Evolutionary conservation across 2,888 invertebrate genomes (phyloP), one percentile per base, ranked within the genome.

Genomic region (Scaptomyza tumidula): DNA sequence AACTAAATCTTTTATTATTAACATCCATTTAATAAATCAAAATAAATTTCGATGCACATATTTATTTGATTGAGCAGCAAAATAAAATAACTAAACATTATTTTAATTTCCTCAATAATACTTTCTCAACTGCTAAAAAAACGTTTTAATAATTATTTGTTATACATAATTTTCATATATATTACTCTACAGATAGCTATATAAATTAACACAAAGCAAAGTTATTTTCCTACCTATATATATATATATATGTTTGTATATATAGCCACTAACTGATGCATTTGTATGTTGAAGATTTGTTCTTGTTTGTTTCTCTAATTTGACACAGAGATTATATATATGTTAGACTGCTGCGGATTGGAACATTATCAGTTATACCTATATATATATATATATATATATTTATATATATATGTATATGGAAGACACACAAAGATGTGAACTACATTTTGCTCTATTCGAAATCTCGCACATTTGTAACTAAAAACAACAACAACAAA

Each of bases 401-500:
- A 27, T 64, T 64, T 31, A 19, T 19, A 41, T 19, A 35, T 35
- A n/a, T n/a, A n/a, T 45, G 52, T 13, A 14, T 44, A 48, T 24
- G n/a, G n/a, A n/a, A n/a, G n/a, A n/a, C n/a, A 64, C n/a, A 31
- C 14, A 57, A n/a, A 59, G 55, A 71, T 73, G 71, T 81, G 78
- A 75, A 80, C 89, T 75, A 86, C 75, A 87, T 87, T 82, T 71
- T 73, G 73, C 76, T 86, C 82, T 81, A 80, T 79, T 88, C 83
- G 81, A 85, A 89, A 86, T 87, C 89, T 86, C 83, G 66, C 85
- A 86, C 83, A 85, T 89, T 75, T 74, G 72, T 87, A 84, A 75
- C 68, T 73, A 76, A 87, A 83, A 75, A 58, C 80, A 77, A 75
- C 69, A 72, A 71, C 66, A 71, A 62, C 56, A 39, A 48, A 44